Evolutionary conservation across 1,140 invertebrate species (phyloP).

Genomic region (Phortica variegata): DNA sequence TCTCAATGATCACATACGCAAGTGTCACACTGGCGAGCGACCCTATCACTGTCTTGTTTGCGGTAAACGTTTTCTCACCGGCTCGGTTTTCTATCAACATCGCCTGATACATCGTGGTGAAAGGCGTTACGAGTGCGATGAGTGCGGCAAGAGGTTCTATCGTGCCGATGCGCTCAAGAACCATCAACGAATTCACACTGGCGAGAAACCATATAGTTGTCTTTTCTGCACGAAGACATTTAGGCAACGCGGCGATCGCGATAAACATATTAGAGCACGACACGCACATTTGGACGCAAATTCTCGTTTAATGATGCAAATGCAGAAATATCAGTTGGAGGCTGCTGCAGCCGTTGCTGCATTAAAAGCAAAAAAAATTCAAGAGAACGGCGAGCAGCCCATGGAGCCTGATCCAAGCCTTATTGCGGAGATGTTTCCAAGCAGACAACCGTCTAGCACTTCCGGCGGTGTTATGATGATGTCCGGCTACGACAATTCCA

Average conservation of each 20-base stretch:
- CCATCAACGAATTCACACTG: constrained; percentile 70
- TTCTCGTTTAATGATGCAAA: constrained; percentile 48
- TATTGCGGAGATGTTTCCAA: too few relatives aligned
- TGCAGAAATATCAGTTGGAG: constrained; percentile 48
- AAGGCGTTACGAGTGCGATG: constrained; percentile 72
- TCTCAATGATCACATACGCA: constrained; percentile 68
- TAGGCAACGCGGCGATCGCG: constrained; percentile 64
- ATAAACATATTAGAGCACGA: constrained; percentile 63
- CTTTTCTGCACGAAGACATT: constrained; percentile 68
- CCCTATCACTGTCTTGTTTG: constrained; percentile 73
- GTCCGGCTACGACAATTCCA: too few relatives aligned
- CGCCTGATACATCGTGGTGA: constrained; percentile 79
- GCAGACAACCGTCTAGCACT: too few relatives aligned
- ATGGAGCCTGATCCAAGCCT: too few relatives aligned
- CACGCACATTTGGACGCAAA: constrained; percentile 57
- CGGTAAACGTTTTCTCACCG: constrained; percentile 72
- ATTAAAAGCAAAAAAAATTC: constrained; percentile 19
- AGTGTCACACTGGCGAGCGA: constrained; percentile 67
- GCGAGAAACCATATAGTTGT: constrained; percentile 70
- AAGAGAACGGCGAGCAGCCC: too few relatives aligned
- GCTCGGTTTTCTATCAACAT: constrained; percentile 72
- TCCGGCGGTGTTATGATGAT: too few relatives aligned
- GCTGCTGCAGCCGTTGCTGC: constrained; percentile 28
- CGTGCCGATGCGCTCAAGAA: constrained; percentile 63
- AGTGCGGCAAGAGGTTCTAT: constrained; percentile 64